Base-by-base conservation (phyloP, 1,140 invertebrate genomes). In the Oreohelix idahoensis region DNA sequence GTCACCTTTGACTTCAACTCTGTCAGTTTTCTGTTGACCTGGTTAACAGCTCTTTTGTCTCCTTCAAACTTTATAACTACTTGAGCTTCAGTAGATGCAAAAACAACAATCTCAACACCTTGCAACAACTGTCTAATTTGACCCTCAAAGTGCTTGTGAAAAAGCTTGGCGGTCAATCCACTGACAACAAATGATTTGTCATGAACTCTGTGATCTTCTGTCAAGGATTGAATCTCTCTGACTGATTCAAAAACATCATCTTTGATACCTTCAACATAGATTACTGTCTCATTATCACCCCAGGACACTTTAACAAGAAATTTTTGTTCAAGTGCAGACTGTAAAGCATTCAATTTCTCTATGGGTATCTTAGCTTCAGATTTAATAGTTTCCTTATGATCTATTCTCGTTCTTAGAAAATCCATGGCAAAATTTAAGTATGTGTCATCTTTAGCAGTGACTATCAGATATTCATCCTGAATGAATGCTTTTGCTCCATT, bases 121-220 rank as follows among this genome's bases (percentile, higher is more conserved):
- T 51, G 32, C 39, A 76, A 35, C 8, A 5, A 45, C 13, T 45
- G 15, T 53, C 29, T 51, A 15, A 76, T 76, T 23, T 76, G 15
- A 32, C 53, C 45, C 26, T 32, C 32, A 51, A 53, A 35, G 42
- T 29, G 2, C 26, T 35, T 51, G 20, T 58, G 53, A 10, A 76
- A 53, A 32, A 49, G 29, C n/a, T 53, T 76, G 15, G 74, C 74
- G n/a, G 15, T 0, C 2, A 35, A 49, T 51, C 29, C 45, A 8
- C 2, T 51, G 42, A 76, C 74, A n/a, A 13, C n/a, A 51, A 76
- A 76, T 35, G 26, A n/a, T 35, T 76, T 51, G 11, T 76, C 74
- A 76, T 26, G 20, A 53, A 53, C 45, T 15, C 42, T 45, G 36
- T 29, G 32, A 1, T 76, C 74, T 11, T 53, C 45, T 29, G 53